Evolutionary conservation across 1,140 invertebrate species (phyloP), one percentile per base, ranked within the genome.

Genomic region (Elymnias hypermnestra): DNA sequence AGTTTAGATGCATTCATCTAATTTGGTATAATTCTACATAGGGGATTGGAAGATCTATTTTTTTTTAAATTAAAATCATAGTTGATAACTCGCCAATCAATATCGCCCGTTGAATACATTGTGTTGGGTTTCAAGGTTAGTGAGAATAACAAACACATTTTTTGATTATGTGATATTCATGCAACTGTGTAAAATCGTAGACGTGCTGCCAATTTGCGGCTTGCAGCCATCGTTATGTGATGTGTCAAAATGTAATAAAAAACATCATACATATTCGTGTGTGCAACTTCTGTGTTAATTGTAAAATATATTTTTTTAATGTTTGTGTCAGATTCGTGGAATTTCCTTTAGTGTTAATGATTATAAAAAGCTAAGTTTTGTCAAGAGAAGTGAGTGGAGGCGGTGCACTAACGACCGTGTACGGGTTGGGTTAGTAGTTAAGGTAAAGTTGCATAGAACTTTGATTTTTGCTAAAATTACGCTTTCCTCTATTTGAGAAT

Each of bases 321-420:
- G 42, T 57, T 40, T 28, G 64, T 72, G 64, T 74, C 66, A 47
- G 81, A 84, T 81, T 79, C 72, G 78, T 83, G 81, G 78, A 83
- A 83, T 75, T 84, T 83, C 76, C 74, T 72, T 42, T n/a, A n/a
- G 72, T 81, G 72, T 75, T 49, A 42, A 73, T 67, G 60, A 47
- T 57, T 56, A 53, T n/a, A 72, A 53, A 47, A 69, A 75, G 60
- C 73, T 77, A 78, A 63, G 25, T 63, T 67, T 68, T 64, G 51
- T 75, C 57, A 57, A 68, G 63, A 68, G 60, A 68, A 53, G 73
- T 82, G 77, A 75, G 62, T 54, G 55, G 60, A 71, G 65, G 74
- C 72, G 54, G 81, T 84, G 81, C 81, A 76, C 55, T 78, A 78
- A 64, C 68, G 68, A 77, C 74, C 74, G 76, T 83, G 81, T 70